A percentile compares a stretch with the other conserved stretches of the same genome.
Evolutionary conservation across 2,797 vertebrate genomes (phyloP).

Genomic region (Lemur catta): DNA sequence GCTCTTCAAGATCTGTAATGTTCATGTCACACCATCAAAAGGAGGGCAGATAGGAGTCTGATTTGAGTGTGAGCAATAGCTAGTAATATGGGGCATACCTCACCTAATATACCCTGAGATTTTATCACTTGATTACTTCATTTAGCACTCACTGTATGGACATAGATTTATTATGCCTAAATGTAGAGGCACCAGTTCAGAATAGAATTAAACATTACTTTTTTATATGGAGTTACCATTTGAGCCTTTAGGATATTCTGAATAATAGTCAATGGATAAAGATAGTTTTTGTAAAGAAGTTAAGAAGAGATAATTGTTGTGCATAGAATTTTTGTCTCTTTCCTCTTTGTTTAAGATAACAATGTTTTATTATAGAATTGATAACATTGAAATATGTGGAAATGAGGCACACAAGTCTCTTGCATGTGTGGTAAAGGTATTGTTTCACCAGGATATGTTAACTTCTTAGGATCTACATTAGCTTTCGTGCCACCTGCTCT

Average conservation of each 20-base stretch:
- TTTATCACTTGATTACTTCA: neutral
- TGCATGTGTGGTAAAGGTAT: neutral
- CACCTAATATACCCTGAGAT: fast-evolving
- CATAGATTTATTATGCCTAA: neutral
- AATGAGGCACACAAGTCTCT: neutral
- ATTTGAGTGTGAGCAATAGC: neutral
- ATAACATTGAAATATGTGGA: neutral
- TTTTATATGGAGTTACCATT: neutral
- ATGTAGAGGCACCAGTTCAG: neutral
- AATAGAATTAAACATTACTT: neutral
- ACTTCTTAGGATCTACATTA: neutral
- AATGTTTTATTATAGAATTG: neutral
- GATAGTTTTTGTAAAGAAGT: neutral
- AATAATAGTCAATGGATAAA: neutral
- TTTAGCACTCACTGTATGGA: neutral
- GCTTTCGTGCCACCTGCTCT: neutral
- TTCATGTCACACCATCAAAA: neutral
- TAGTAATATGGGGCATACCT: neutral
- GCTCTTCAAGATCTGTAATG: fast-evolving
- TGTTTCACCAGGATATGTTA: neutral
- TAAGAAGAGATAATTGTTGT: neutral
- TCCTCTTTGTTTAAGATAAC: neutral
- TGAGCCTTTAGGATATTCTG: neutral
- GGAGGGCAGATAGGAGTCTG: neutral
- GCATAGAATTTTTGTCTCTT: neutral